Base-by-base conservation (phyloP, 2,888 invertebrate species). In the Yponomeuta plumbellus region DNA sequence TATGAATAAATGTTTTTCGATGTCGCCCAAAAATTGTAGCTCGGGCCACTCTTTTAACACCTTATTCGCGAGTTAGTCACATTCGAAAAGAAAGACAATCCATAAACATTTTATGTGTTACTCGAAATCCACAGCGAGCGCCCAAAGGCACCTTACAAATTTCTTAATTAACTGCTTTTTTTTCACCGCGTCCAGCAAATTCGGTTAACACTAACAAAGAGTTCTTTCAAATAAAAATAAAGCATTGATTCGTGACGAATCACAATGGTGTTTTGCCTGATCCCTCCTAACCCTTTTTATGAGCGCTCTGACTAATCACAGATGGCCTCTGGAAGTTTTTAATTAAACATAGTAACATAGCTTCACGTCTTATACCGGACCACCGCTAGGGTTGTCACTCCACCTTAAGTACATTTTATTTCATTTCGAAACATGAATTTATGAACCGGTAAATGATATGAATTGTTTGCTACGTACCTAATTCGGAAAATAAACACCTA, bases 291-390 rank as follows among this genome's bases (percentile, higher is more conserved):
- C 85, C 86, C 88, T 89, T 89, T 90, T 89, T 90, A 85, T 88
- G 84, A 80, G 79, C 80, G 82, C 76, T 80, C 84, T 75, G 80
- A 83, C 88, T 88, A 89, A 91, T 89, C 90, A 88, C 83, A 81
- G 85, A 83, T 84, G 84, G 85, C 77, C 81, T 80, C 81, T 77
- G 76, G 76, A 79, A 71, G 81, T 82, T 90, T 88, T 88, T 91
- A 91, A 91, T 90, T 91, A 90, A 89, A 88, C 82, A 85, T 88
- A 86, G 80, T 81, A 78, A 86, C 88, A 89, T 89, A 84, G 84
- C 85, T 78, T 74, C 89, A 86, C 88, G 90, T 87, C 81, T 75
- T 79, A 80, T 78, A 77, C 74, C 72, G 72, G 73, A 72, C 69
- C 10, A 22, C 56, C 11, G 26, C 61, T 61, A 26, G 61, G 61